These are phyloP conservation scores for Gouania willdenowi DNA, from an alignment of 2,797 vertebrate species.

Conservation along the genomic window DNA sequence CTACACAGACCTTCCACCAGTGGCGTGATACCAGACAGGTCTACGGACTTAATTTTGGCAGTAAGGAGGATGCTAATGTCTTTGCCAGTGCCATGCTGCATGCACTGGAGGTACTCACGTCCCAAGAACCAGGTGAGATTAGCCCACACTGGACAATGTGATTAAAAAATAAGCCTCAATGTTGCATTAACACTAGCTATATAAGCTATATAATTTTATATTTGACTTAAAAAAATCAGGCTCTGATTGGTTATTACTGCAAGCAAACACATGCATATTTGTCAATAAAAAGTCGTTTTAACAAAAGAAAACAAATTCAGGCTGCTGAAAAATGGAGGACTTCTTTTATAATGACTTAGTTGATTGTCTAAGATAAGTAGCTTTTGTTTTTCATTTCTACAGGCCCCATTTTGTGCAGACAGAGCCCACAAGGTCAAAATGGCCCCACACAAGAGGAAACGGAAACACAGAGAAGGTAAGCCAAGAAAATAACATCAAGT, in stretches of 20 bases:
- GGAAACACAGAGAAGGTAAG: slow-evolving; percentile 93
- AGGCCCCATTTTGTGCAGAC: slow-evolving; percentile 92
- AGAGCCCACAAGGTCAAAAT: slow-evolving; percentile 91
- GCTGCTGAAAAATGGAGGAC: too few species aligned
- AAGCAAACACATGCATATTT: too few species aligned
- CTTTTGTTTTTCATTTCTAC: slow-evolving; percentile 31
- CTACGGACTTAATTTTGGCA: slow-evolving; percentile 98
- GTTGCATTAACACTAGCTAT: too few species aligned
- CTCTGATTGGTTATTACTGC: too few species aligned
- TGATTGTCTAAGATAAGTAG: background rate
- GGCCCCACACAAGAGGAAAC: slow-evolving; percentile 92
- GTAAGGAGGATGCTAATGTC: slow-evolving; percentile 98
- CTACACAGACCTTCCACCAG: slow-evolving; percentile 97
- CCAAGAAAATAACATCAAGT: too few species aligned
- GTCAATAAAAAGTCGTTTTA: too few species aligned
- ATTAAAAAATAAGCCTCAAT: too few species aligned
- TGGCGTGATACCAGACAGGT: slow-evolving; percentile 97
- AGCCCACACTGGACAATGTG: too few species aligned
- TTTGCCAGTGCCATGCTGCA: slow-evolving; percentile 99
- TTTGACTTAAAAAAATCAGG: too few species aligned
- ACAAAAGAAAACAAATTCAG: too few species aligned
- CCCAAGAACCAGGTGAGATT: slow-evolving; percentile 89
- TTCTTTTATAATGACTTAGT: too few species aligned
- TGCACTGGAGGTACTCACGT: slow-evolving; percentile 98
- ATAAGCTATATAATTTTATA: too few species aligned